phyloP scores from a whole-genome alignment of 2,797 vertebrate genomes.

The Cuculus canorus region DNA sequence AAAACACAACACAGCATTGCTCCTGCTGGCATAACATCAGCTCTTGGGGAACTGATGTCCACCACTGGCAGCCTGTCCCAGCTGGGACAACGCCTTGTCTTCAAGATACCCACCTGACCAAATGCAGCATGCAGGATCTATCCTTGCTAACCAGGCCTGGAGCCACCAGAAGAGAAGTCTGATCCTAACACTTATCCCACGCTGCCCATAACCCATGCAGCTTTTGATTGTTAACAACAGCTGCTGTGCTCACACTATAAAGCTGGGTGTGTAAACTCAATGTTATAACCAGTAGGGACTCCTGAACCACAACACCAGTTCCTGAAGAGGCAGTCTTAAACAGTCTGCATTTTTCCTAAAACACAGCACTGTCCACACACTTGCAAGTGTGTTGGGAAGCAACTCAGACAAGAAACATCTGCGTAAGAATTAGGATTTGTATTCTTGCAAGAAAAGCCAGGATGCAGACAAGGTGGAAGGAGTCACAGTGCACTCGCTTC shows the following conservation, averaged over 20 bases:
- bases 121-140: not conserved
- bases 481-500: not conserved
- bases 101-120: not conserved
- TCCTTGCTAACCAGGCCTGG: not conserved
- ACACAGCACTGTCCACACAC: not conserved
- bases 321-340: not conserved
- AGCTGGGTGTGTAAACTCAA: not conserved
- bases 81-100: not conserved
- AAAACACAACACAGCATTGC: not conserved
- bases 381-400: not conserved
- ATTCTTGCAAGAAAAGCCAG: not conserved
- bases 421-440: not conserved
- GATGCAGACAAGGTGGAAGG: not conserved
- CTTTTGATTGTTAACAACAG: not conserved
- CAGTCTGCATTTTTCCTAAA: not conserved
- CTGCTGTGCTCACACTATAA: fast-evolving
- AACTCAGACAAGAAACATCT: not conserved
- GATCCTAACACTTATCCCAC: no score
- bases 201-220: fast-evolving
- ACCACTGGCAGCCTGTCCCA: fast-evolving
- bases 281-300: not conserved
- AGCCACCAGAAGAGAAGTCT: not conserved
- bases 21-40: not conserved
- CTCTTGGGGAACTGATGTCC: fast-evolving
- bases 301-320: not conserved